Conservation (phyloP, 37 sponge, comb jelly and placozoan genomes). For the Oscarella lobularis region DNA sequence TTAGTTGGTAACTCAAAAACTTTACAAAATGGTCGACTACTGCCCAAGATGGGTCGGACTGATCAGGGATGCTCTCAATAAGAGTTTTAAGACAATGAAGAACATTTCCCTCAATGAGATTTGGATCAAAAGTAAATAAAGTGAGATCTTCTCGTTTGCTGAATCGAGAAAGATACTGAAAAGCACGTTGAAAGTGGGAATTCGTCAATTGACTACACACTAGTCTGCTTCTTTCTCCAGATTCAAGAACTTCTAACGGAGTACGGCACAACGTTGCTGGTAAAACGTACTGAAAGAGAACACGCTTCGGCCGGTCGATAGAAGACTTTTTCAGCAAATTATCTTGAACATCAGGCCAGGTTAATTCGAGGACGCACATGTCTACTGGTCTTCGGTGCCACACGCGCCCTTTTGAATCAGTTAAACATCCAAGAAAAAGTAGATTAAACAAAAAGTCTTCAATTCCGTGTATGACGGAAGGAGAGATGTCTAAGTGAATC, state of each 20-base stretch:
- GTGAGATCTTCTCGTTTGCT: background rate
- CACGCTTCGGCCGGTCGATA: background rate
- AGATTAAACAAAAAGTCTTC: background rate
- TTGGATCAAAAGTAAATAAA: background rate
- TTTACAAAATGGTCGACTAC: background rate
- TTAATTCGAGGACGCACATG: background rate
- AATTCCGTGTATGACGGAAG: background rate
- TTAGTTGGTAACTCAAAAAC: background rate
- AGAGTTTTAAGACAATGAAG: background rate
- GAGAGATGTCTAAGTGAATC: slow-evolving; percentile 1
- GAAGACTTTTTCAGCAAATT: background rate
- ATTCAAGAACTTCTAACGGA: background rate
- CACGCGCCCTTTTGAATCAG: background rate
- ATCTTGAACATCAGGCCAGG: background rate
- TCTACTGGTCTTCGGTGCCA: background rate
- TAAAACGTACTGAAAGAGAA: background rate
- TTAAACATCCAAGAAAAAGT: background rate
- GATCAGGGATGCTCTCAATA: no score
- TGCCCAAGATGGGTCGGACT: background rate
- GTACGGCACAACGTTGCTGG: background rate
- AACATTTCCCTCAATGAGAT: background rate
- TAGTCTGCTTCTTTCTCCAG: no score
- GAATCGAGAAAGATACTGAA: background rate
- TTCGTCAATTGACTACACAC: slow-evolving; percentile 7
- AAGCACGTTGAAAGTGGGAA: slow-evolving; percentile 11